A percentile compares a stretch with the other conserved stretches of the same genome.
Evolutionary conservation across 2,797 vertebrate genomes (phyloP).

Genomic region (Pseudotriccus pelzelni): DNA sequence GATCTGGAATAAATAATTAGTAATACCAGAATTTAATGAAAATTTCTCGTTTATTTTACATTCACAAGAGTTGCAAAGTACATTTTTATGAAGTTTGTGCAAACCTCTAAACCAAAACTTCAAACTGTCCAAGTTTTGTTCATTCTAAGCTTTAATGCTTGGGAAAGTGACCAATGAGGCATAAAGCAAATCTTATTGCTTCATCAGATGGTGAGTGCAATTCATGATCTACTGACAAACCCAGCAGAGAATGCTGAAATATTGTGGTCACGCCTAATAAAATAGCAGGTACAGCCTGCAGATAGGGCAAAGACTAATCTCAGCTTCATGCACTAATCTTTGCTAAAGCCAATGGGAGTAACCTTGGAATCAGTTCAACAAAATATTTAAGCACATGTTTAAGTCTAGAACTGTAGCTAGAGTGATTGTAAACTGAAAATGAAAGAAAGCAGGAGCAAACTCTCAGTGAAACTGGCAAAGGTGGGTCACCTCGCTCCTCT

Average conservation of each 20-base stretch:
- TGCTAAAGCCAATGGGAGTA: not conserved
- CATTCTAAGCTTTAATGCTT: slow-evolving; percentile 53
- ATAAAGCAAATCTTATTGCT: slow-evolving; percentile 73
- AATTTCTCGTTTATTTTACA: not conserved
- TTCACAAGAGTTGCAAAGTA: not conserved
- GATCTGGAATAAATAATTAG: not conserved
- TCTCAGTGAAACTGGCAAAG: not conserved
- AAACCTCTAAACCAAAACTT: not conserved
- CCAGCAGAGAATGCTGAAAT: slow-evolving; percentile 69
- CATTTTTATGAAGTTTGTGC: slow-evolving; percentile 5
- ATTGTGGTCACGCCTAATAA: slow-evolving; percentile 68
- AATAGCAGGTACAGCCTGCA: slow-evolving; percentile 59
- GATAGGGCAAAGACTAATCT: slow-evolving; percentile 44
- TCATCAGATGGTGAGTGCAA: slow-evolving; percentile 67
- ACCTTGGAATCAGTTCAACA: slow-evolving; percentile 15
- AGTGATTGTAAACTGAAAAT: not conserved
- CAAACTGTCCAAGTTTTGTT: not conserved
- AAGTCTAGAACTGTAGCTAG: not conserved
- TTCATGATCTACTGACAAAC: slow-evolving; percentile 70
- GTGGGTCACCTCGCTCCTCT: not conserved
- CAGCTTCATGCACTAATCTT: not conserved
- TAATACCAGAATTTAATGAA: not conserved
- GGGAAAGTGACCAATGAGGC: slow-evolving; percentile 66
- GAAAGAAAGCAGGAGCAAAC: not conserved
- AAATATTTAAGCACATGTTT: slow-evolving; percentile 10